Base-by-base conservation (phyloP, 2,888 invertebrate genomes). In the Macropis europaea region DNA sequence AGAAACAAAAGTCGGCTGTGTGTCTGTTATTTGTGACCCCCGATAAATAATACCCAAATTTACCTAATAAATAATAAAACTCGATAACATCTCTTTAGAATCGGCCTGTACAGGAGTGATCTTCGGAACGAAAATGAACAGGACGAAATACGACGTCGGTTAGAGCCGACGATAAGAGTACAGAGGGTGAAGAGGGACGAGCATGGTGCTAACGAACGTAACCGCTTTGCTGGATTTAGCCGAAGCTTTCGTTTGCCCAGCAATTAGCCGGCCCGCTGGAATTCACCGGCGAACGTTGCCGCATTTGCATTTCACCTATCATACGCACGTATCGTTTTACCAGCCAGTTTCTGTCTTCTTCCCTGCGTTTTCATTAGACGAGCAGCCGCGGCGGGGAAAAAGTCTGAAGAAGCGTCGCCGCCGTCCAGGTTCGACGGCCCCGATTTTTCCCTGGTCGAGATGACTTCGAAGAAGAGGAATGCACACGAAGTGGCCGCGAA, bases 391-490 rank as follows among this genome's bases (percentile, higher is more conserved):
- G 17, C 3, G 53, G 24, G 28, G 36, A 48, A 59, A 34, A 43
- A 42, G 43, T 32, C 28, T 53, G 48, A 57, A 45, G 66, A 50
- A 60, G 15, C 63, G 24, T 17, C 40, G 34, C 22, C 36, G 19
- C n/a, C n/a, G n/a, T n/a, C n/a, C 69, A 57, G 74, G 84, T 82
- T 82, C 82, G 77, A 82, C 76, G 84, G 60, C 80, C 77, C 68
- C 59, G 52, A 82, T 84, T 84, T 82, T 84, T 83, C 78, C 54
- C 76, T 80, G 81, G 82, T 82, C 73, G 77, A 81, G 77, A 75
- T 76, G 76, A 64, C 76, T 71, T 79, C 76, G 64, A 64, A 76
- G 70, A 68, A 59, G 76, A 50, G n/a, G 54, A 68, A 48, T 45
- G 45, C 17, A 24, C 17, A 40, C 45, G 17, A 32, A 28, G 53